Evolutionary conservation across 2,113 vertebrate genomes (phyloP).

Genomic region (Grammomys surdaster): DNA sequence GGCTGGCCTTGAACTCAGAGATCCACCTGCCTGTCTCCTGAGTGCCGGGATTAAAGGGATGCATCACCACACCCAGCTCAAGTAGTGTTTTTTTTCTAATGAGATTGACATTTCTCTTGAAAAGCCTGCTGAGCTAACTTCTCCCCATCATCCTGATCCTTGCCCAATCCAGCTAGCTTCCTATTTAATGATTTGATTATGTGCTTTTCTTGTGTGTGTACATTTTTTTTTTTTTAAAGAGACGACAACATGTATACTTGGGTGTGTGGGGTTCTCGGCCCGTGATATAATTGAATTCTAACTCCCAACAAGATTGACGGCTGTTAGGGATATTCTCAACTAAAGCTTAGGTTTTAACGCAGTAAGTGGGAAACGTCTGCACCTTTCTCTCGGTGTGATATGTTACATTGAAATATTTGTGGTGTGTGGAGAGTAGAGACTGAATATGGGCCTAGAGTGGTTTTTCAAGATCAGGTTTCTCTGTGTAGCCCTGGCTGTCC

Average conservation of each 20-base stretch:
- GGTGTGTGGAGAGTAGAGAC: background rate
- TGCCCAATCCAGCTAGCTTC: conserved; percentile 53
- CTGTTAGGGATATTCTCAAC: conserved; percentile 54
- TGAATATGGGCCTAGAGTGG: background rate
- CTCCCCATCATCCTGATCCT: conserved; percentile 38
- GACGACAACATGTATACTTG: conserved; percentile 26
- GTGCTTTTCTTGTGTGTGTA: conserved; percentile 25
- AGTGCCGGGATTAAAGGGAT: too few species aligned
- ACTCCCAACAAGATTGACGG: conserved; percentile 49
- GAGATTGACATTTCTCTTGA: conserved; percentile 56
- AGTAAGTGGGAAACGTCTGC: conserved; percentile 5
- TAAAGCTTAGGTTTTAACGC: conserved; percentile 25
- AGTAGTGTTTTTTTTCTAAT: conserved; percentile 53
- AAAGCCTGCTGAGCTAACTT: conserved; percentile 31
- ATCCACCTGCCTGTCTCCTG: too few species aligned
- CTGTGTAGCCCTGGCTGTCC: too few species aligned
- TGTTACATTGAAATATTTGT: background rate
- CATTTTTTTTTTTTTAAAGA: background rate
- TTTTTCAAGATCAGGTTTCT: too few species aligned
- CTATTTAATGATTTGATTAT: conserved; percentile 48
- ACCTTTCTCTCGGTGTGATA: conserved; percentile 11
- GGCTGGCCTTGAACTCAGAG: too few species aligned
- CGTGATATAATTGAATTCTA: conserved; percentile 33
- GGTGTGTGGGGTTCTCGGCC: background rate
- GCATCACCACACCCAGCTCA: too few species aligned